Evolutionary conservation across 2,113 vertebrate species (phyloP).

Genomic region (Channa argus): DNA sequence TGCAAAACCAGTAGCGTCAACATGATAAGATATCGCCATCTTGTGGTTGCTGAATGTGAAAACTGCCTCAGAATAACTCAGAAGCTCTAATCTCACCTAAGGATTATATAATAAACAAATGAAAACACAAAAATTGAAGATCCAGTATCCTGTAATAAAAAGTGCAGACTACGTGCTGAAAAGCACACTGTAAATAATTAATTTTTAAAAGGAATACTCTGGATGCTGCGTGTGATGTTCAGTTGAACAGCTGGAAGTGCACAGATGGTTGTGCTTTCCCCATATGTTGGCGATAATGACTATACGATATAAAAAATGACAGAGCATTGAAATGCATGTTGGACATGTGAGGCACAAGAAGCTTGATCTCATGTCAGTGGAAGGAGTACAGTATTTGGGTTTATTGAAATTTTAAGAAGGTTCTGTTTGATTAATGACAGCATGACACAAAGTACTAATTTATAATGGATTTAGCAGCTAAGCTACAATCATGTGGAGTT

Average conservation of each 20-base stretch:
- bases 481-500: slow-evolving; percentile 2
- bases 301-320: slow-evolving; percentile 44
- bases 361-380: slow-evolving; percentile 26
- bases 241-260: slow-evolving; percentile 45
- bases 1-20: neutral
- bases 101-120: slow-evolving; percentile 1
- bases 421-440: slow-evolving; percentile 31
- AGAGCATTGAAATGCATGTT: slow-evolving; percentile 58
- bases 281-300: slow-evolving; percentile 57
- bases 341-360: slow-evolving; percentile 3
- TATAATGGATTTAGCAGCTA: slow-evolving; percentile 20
- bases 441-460: slow-evolving; percentile 15
- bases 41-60: slow-evolving; percentile 56
- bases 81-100: neutral
- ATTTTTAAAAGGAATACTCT: neutral
- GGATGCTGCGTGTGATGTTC: slow-evolving; percentile 15
- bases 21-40: slow-evolving; percentile 66
- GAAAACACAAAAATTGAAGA: neutral
- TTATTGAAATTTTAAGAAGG: slow-evolving; percentile 22
- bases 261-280: slow-evolving; percentile 58
- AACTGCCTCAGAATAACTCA: neutral
- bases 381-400: neutral
- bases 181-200: neutral
- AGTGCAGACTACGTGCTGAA: neutral
- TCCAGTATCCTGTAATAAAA: neutral